Base-by-base conservation (phyloP, 2,113 vertebrate genomes). In the Neopipo cinnamomea region DNA sequence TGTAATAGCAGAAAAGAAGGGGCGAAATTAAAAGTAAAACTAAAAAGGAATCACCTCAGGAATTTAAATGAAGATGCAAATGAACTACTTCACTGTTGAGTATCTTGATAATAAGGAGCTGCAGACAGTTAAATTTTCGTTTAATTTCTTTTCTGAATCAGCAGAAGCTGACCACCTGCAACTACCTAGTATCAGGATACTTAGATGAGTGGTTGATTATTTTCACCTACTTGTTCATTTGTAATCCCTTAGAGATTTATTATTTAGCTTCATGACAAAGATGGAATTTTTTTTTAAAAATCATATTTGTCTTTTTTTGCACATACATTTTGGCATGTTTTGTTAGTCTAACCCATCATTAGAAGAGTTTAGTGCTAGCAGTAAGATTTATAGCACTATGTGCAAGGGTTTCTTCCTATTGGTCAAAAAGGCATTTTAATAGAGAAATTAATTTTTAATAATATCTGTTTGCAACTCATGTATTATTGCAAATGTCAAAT, bases 371-470 rank as follows among this genome's bases (percentile, higher is more conserved):
- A 91, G n/a, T 92, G 67, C 15, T 76, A 93, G 52, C 44, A 62
- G 33, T 62, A 81, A 85, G 74, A 97, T 97, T 97, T 97, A 96
- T 92, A 84, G 59, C 31, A 74, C 25, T 55, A 12, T 31, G 28
- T 75, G 16, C 7, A 67, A 66, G 10, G 4, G 16, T 83, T 93
- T 96, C 47, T 96, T 81, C 49, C 67, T 95, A 82, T 91, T 96
- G 94, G 63, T 96, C 80, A 97, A 23, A 95, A 18, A 93, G 33
- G 25, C 39, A 93, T 97, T 97, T 97, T 97, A 97, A 97, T 84
- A 44, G 41, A 80, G 41, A 84, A 37, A 97, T 97, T 97, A 96
- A 94, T 96, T 97, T 97, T 97, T 97, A 98, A 97, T 93, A 96
- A 88, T 92, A 55, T 95, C 52, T 93, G 77, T 96, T 96, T 97